Conservation (phyloP, 1,140 invertebrate species). For the Triops longicaudatus region DNA sequence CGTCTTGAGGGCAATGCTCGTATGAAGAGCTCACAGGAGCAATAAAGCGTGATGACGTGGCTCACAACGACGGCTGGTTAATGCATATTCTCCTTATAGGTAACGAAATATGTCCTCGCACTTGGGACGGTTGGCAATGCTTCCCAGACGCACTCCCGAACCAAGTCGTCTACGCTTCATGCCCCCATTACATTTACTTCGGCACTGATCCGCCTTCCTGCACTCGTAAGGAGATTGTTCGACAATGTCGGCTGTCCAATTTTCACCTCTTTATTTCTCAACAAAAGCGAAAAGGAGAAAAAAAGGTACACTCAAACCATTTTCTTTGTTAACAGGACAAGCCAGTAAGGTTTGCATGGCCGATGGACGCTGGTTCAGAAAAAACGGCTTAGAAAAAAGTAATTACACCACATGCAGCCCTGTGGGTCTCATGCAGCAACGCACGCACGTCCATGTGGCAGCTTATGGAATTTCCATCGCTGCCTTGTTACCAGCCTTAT, state of each 20-base stretch:
- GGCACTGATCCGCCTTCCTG: conserved; percentile 35
- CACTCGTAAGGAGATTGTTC: conserved; percentile 35
- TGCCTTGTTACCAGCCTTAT: conserved; percentile 41
- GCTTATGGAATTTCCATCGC: conserved; percentile 40
- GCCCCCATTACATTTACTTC: conserved; percentile 40
- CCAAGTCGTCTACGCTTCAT: conserved; percentile 32
- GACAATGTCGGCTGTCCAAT: not conserved
- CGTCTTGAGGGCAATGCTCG: not conserved
- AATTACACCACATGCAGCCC: conserved; percentile 39
- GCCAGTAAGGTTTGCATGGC: conserved; percentile 37
- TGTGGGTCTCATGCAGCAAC: conserved; percentile 32
- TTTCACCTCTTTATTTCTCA: not conserved
- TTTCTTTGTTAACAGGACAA: conserved; percentile 32
- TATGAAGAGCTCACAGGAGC: conserved; percentile 6
- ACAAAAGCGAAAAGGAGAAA: not conserved
- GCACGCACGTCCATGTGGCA: conserved; percentile 37
- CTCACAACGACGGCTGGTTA: not conserved
- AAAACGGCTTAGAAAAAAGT: conserved; percentile 38
- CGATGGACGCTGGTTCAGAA: conserved; percentile 36
- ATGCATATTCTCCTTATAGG: conserved; percentile 19
- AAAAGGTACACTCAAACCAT: not conserved
- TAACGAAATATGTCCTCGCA: conserved; percentile 36
- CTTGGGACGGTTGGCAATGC: conserved; percentile 46
- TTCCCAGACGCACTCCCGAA: conserved; percentile 36
- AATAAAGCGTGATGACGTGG: not conserved